Evolutionary conservation across 2,113 vertebrate species (phyloP).

Genomic region (Serilophus lunatus): DNA sequence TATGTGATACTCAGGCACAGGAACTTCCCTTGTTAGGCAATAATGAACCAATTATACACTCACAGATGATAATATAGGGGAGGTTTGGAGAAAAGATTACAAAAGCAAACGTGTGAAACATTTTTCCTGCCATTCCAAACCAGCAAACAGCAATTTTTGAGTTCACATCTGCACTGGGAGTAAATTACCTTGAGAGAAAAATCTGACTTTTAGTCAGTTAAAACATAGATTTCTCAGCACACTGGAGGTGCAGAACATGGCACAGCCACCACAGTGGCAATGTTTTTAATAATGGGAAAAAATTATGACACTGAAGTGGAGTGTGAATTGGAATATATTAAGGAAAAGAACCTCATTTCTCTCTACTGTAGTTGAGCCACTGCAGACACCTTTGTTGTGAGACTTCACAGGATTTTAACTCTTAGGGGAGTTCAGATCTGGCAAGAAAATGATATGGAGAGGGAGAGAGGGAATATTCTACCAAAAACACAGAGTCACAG

Average conservation of each 20-base stretch:
- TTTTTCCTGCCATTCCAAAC: not conserved
- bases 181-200: not conserved
- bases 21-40: not conserved
- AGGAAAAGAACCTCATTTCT: not conserved
- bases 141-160: not conserved
- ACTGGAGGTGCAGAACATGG: accelerated
- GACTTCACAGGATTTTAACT: not conserved
- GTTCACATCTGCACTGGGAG: not conserved
- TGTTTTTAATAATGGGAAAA: not conserved
- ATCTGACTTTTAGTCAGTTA: not conserved
- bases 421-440: not conserved
- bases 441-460: not conserved
- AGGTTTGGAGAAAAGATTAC: not conserved
- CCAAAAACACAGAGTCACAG: not conserved
- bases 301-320: not conserved
- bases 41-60: not conserved
- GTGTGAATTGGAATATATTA: not conserved
- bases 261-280: not conserved
- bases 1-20: not conserved
- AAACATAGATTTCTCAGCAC: not conserved
- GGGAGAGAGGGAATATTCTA: not conserved
- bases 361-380: not conserved
- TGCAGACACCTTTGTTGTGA: accelerated
- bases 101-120: not conserved
- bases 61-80: not conserved